Conservation (phyloP, 2,113 vertebrate genomes). For the Echinops telfairi region DNA sequence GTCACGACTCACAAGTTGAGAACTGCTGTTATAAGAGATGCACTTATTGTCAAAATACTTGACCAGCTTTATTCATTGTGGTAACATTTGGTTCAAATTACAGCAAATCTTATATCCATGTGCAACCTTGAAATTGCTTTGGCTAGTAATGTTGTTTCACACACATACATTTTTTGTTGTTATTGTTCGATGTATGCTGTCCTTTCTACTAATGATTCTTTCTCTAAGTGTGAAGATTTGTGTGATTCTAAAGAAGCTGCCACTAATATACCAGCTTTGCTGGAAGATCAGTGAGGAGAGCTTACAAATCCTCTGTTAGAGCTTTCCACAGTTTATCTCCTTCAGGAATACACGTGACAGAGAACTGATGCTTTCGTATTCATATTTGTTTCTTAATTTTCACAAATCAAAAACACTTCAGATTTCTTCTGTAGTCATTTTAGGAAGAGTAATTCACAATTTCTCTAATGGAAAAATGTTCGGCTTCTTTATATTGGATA, state of each 20-base stretch:
- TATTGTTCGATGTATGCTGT: neutral
- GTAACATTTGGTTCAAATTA: too few species aligned
- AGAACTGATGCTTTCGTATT: constrained; percentile 24
- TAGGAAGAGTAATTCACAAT: neutral
- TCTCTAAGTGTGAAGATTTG: neutral
- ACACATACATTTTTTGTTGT: neutral
- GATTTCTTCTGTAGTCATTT: neutral
- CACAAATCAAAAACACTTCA: neutral
- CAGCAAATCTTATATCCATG: too few species aligned
- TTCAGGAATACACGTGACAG: neutral
- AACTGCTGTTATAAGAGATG: too few species aligned
- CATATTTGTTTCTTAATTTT: constrained; percentile 36
- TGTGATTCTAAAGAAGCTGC: neutral
- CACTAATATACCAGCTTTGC: too few species aligned
- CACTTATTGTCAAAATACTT: too few species aligned
- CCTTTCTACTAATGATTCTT: neutral
- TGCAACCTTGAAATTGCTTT: neutral
- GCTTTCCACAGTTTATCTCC: neutral
- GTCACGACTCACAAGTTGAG: too few species aligned
- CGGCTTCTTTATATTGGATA: neutral
- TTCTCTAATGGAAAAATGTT: constrained; percentile 20
- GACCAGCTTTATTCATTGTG: too few species aligned
- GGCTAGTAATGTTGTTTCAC: neutral
- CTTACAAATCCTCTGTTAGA: neutral
- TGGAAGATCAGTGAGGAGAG: neutral